These are phyloP conservation scores for Hozukius guyotensis DNA, from an alignment of 2,797 vertebrate species.

Conservation along the genomic window DNA sequence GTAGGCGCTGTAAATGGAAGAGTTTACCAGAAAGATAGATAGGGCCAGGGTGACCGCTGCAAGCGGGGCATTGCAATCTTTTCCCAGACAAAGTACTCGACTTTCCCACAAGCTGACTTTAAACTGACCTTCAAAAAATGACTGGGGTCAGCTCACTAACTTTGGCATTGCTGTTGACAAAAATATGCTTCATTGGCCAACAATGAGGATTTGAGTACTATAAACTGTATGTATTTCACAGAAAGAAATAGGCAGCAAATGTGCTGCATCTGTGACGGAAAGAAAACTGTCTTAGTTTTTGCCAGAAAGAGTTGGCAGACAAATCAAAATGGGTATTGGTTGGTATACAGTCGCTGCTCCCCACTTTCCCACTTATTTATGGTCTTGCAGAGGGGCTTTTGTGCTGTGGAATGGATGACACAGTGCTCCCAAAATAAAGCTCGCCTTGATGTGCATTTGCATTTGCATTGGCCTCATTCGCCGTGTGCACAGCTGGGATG, in stretches of 20 bases:
- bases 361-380: conserved; percentile 52
- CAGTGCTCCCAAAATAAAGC: conserved; percentile 70
- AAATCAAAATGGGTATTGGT: conserved; percentile 28
- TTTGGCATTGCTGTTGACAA: neutral
- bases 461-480: conserved; percentile 75
- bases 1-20: conserved; percentile 28
- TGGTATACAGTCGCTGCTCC: conserved; percentile 33
- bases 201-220: neutral
- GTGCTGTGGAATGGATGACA: conserved; percentile 68
- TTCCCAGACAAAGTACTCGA: conserved; percentile 18
- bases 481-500: conserved; percentile 76
- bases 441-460: conserved; percentile 53
- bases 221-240: neutral
- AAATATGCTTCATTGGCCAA: neutral
- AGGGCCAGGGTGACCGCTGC: conserved; percentile 19
- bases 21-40: conserved; percentile 47
- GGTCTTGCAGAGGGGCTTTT: conserved; percentile 58
- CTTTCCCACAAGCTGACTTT: conserved; percentile 22
- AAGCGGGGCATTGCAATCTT: conserved; percentile 24
- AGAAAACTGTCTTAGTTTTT: conserved; percentile 10
- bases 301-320: conserved; percentile 22
- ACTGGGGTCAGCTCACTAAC: neutral
- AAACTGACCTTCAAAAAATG: conserved; percentile 34
- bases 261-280: conserved; percentile 11
- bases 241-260: neutral